These are phyloP conservation scores for Gallinago solitaria DNA, from an alignment of 2,797 vertebrate species.

Conservation along the genomic window DNA sequence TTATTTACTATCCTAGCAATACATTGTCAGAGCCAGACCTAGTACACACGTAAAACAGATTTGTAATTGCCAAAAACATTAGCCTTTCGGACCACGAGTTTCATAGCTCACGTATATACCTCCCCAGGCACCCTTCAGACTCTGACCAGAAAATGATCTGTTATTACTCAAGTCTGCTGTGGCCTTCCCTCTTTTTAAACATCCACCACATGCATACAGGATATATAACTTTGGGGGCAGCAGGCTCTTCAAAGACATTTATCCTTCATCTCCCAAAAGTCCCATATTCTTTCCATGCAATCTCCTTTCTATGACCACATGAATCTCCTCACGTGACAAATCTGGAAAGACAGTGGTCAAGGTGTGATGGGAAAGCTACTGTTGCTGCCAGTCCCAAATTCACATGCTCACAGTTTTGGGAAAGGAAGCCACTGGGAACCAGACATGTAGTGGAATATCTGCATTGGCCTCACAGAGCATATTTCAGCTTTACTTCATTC, in stretches of 20 bases:
- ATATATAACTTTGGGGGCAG: background rate
- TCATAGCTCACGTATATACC: background rate
- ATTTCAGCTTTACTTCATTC: background rate
- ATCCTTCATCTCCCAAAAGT: background rate
- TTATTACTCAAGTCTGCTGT: background rate
- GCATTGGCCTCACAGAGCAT: background rate
- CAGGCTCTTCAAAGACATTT: background rate
- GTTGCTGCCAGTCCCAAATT: background rate
- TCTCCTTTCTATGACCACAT: background rate
- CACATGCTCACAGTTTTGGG: background rate
- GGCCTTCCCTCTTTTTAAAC: background rate
- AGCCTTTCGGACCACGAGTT: background rate
- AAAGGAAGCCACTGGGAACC: background rate
- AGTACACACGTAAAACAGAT: background rate
- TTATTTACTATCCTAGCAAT: background rate
- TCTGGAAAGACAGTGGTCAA: background rate
- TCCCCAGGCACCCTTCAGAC: background rate
- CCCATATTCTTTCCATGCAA: background rate
- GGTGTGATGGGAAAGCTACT: background rate
- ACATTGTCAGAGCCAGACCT: background rate
- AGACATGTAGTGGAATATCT: background rate
- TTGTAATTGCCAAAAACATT: background rate
- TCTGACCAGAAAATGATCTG: background rate
- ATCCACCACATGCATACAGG: background rate
- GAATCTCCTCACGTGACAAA: background rate